Base-by-base conservation (phyloP, 2,113 vertebrate species). In the Hucho hucho region DNA sequence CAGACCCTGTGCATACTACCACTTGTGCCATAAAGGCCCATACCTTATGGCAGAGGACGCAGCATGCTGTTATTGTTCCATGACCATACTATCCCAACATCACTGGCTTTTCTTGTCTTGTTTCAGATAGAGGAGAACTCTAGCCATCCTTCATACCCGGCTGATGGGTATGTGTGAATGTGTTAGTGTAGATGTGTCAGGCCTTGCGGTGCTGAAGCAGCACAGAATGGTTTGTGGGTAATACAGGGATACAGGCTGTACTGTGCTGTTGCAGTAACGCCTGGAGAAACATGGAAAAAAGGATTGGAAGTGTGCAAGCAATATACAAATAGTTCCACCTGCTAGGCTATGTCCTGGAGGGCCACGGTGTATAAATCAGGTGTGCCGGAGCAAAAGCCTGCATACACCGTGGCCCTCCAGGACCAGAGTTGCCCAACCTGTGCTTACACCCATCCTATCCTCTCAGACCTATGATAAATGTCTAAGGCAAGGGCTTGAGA, bases 181-280 rank as follows among this genome's bases (percentile, higher is more conserved):
- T 43, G 66, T 68, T 16, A 37, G 66, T 69, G 66, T 63, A 56
- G 20, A 49, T n/a, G 16, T 67, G 53, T 37, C 25, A 12, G 77
- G 90, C 94, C 94, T 94, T 94, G 92, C 87, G 84, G 92, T 95
- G 93, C 94, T 93, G 94, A 95, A 96, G 95, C 95, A 96, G 95
- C 95, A 96, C 95, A 95, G 95, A 96, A 96, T 95, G 95, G 95
- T 96, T 95, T 96, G 95, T 96, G 94, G 87, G 88, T 94, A 93
- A 94, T 94, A 92, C 87, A 93, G 95, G 92, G 93, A 93, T 95
- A 92, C 95, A 95, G 94, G 94, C 95, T 95, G 93, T 95, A 91
- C 94, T 96, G 95, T 95, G 94, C 95, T 96, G 95, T 94, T 92
- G 93, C 95, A 95, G 92, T 93, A 95, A 95, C 92, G 90, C 93